Evolutionary conservation across 2,797 vertebrate genomes (phyloP).

Genomic region (Loriculus beryllinus): DNA sequence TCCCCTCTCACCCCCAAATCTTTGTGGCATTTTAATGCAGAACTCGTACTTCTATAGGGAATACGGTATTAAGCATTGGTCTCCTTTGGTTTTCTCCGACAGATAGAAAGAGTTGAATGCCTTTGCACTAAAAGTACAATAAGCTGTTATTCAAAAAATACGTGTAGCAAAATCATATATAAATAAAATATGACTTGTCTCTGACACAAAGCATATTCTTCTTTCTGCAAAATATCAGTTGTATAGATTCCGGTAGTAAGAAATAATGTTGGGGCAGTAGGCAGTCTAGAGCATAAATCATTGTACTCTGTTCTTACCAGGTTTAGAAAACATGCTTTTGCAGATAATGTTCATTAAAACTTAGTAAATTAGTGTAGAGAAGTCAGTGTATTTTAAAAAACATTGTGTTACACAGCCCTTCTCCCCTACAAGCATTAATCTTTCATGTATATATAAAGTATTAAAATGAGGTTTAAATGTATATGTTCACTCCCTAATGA

Average conservation of each 20-base stretch:
- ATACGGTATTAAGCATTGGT: neutral
- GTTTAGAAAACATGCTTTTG: conserved; percentile 47
- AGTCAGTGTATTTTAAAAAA: conserved; percentile 10
- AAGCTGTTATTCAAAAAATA: neutral
- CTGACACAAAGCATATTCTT: neutral
- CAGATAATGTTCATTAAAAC: conserved; percentile 44
- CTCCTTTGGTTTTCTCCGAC: neutral
- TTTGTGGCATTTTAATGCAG: neutral
- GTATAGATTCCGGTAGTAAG: neutral
- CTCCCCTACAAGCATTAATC: conserved; percentile 22
- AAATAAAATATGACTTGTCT: neutral
- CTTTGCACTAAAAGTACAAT: neutral
- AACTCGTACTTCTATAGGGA: neutral
- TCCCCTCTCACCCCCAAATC: neutral
- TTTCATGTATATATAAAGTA: conserved; percentile 60
- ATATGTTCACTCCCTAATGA: conserved; percentile 56
- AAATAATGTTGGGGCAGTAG: conserved; percentile 8
- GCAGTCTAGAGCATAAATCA: neutral
- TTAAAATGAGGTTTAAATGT: conserved; percentile 70
- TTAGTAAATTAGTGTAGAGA: conserved; percentile 46
- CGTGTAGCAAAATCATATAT: neutral
- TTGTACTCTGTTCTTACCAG: neutral
- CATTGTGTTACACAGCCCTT: neutral
- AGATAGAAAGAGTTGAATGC: neutral
- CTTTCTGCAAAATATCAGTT: neutral